These are phyloP conservation scores for Phalanger gymnotis DNA, from an alignment of 2,797 vertebrate species.

Conservation along the genomic window DNA sequence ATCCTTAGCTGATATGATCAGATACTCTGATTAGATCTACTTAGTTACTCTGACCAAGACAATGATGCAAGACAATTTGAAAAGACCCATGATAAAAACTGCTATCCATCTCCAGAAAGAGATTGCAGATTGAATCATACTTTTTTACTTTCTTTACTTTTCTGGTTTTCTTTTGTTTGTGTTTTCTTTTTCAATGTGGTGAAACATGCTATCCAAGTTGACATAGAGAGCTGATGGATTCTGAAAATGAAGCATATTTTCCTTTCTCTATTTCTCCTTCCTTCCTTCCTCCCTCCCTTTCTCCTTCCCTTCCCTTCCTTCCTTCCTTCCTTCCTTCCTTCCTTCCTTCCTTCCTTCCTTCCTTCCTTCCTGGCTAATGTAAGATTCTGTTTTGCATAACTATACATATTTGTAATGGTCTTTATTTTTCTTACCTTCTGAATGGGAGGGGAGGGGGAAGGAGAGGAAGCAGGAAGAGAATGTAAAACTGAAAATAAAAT, in stretches of 20 bases:
- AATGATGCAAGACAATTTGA: neutral
- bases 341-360: neutral
- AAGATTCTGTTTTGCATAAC: neutral
- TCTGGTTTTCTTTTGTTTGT: neutral
- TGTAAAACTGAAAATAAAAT: neutral
- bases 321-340: neutral
- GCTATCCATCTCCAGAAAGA: neutral
- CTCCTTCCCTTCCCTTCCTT: neutral
- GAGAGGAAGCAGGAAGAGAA: neutral
- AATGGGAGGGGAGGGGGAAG: neutral
- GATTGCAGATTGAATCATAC: neutral
- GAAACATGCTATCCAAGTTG: neutral
- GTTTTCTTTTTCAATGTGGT: neutral
- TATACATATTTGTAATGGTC: neutral
- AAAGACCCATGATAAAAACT: neutral
- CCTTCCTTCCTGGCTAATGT: neutral
- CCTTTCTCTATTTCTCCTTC: neutral
- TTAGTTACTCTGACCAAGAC: neutral
- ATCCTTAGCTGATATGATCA: neutral
- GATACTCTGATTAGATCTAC: neutral
- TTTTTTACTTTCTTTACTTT: neutral
- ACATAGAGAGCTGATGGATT: neutral
- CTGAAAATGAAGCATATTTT: neutral
- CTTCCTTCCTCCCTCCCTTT: neutral
- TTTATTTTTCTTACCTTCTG: neutral